Evolutionary conservation across 2,888 invertebrate genomes (phyloP).

Genomic region (Cylloceria caligata): DNA sequence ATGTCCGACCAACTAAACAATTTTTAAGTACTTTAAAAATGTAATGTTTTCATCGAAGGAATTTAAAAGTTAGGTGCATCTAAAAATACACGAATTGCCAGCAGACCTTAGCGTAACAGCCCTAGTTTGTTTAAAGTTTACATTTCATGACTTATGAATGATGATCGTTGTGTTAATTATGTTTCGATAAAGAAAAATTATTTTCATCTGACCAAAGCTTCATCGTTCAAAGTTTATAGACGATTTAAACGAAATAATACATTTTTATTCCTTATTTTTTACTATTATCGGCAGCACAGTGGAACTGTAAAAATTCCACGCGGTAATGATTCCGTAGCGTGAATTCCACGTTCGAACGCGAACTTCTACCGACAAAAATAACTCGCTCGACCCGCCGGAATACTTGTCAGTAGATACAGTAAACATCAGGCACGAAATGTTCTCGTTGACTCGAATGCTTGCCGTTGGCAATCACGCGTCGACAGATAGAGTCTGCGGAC

Average conservation of each 20-base stretch:
- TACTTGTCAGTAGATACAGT: slow-evolving; percentile 63
- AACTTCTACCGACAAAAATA: slow-evolving; percentile 67
- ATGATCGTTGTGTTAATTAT: too few species aligned
- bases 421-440: slow-evolving; percentile 61
- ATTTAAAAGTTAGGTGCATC: too few species aligned
- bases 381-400: slow-evolving; percentile 49
- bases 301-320: slow-evolving; percentile 30
- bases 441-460: slow-evolving; percentile 52
- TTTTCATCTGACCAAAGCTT: background rate
- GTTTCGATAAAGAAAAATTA: background rate
- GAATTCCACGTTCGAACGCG: slow-evolving; percentile 55
- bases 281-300: background rate
- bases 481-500: slow-evolving; percentile 42
- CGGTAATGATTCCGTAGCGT: slow-evolving; percentile 41
- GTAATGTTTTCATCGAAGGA: too few species aligned
- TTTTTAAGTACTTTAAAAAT: too few species aligned
- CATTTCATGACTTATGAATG: too few species aligned
- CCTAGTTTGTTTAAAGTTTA: too few species aligned
- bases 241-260: background rate
- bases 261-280: background rate
- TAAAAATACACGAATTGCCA: too few species aligned
- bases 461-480: slow-evolving; percentile 49
- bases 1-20: too few species aligned
- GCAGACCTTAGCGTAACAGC: too few species aligned
- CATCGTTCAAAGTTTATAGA: background rate